These are phyloP conservation scores for Percopsis transmontana DNA, from an alignment of 2,113 vertebrate genomes.

Conservation along the genomic window DNA sequence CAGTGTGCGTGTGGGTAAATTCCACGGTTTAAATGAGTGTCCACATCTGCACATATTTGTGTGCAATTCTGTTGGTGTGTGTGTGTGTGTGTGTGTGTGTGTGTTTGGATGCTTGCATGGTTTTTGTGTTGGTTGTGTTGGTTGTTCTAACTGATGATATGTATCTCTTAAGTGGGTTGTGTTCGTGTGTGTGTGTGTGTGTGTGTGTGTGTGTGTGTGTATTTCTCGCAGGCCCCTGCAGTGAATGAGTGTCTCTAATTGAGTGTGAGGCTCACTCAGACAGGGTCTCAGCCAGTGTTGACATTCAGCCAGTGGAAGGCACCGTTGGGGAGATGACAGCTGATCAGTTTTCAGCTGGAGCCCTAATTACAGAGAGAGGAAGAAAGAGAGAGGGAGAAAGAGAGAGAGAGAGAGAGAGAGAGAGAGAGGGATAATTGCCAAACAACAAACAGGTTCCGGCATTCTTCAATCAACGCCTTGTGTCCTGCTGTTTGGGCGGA, in stretches of 20 bases:
- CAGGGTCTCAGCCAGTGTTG: constrained; percentile 67
- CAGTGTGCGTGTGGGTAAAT: background rate
- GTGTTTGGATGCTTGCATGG: constrained; percentile 1
- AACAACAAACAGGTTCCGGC: constrained; percentile 63
- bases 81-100: background rate
- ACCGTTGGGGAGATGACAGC: constrained; percentile 61
- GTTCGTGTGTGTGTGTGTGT: constrained; percentile 1
- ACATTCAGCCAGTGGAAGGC: constrained; percentile 69
- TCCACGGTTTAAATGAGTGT: background rate
- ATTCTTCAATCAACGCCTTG: constrained; percentile 54
- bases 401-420: constrained; percentile 11
- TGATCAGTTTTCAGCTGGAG: constrained; percentile 65
- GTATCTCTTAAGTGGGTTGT: background rate
- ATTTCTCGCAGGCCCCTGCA: constrained; percentile 48
- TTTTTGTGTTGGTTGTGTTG: background rate
- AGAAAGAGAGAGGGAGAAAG: constrained; percentile 23
- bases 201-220: constrained; percentile 20
- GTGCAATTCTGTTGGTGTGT: background rate
- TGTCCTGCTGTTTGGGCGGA: constrained; percentile 43
- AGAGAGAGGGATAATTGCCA: constrained; percentile 31
- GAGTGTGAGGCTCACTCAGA: constrained; percentile 66
- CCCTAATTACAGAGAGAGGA: constrained; percentile 58
- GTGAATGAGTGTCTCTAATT: constrained; percentile 66
- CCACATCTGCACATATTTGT: background rate
- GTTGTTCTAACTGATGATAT: background rate